Conservation (phyloP, 2,797 vertebrate genomes). For the Pteronotus mesoamericanus region DNA sequence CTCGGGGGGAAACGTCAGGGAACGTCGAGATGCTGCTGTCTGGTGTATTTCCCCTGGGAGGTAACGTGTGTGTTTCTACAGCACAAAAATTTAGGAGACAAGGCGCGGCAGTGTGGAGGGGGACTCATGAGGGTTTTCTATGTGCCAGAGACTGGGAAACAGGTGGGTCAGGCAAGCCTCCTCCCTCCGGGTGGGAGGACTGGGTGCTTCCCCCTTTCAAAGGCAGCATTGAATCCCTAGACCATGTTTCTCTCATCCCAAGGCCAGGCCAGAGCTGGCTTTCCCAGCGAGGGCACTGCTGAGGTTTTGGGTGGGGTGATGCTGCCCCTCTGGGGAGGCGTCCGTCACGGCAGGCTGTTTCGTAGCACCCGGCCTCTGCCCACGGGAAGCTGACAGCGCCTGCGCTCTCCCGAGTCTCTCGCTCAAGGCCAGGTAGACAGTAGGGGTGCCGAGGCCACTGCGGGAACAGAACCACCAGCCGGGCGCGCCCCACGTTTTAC, state of each 20-base stretch:
- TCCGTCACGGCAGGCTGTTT: not conserved
- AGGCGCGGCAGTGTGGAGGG: too few species aligned
- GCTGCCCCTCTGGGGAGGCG: fast-evolving
- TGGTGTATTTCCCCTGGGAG: not conserved
- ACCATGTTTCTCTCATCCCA: not conserved
- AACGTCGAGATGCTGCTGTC: not conserved
- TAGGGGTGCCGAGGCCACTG: not conserved
- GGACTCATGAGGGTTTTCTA: not conserved
- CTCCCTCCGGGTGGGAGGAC: fast-evolving
- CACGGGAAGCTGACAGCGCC: not conserved
- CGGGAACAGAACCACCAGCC: not conserved
- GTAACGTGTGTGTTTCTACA: too few species aligned
- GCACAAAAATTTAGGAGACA: not conserved
- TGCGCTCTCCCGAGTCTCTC: not conserved
- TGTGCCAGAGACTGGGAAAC: not conserved
- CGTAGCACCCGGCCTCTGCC: not conserved
- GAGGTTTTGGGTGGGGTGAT: not conserved
- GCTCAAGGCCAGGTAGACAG: not conserved
- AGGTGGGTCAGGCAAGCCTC: fast-evolving
- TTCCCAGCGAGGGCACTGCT: not conserved
- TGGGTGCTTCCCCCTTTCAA: fast-evolving
- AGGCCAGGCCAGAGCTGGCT: not conserved
- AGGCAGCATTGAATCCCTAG: not conserved
- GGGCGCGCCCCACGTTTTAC: not conserved
- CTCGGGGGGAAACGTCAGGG: not conserved